Percentiles rank a stretch among this genome's conserved stretches.
Evolutionary conservation across 1,140 invertebrate genomes (phyloP).

Genomic region (Steinernema feltiae): DNA sequence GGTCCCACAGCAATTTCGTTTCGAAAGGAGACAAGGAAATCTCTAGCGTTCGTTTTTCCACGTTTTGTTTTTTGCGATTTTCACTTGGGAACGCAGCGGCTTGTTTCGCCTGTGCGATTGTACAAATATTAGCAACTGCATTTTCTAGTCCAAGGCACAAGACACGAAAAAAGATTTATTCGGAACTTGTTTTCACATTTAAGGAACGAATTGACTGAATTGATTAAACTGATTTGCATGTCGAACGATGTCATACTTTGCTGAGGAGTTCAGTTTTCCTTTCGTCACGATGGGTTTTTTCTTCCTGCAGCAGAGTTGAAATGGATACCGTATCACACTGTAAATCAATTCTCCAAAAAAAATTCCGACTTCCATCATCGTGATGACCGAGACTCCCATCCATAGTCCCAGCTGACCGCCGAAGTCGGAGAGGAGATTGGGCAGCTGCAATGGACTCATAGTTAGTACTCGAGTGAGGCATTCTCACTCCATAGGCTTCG

Average conservation of each 20-base stretch:
- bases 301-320: background rate
- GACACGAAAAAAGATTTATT: no score
- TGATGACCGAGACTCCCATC: constrained; percentile 34
- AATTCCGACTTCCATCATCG: constrained; percentile 26
- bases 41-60: no score
- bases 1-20: no score
- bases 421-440: constrained; percentile 41
- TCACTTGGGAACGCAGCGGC: no score
- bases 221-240: constrained; percentile 1
- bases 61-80: no score
- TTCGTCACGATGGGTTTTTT: background rate
- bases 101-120: no score
- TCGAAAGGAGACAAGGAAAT: no score
- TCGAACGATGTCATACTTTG: background rate
- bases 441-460: constrained; percentile 23
- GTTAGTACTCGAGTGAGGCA: background rate
- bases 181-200: no score
- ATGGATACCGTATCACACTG: background rate
- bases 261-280: background rate
- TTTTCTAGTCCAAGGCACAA: no score
- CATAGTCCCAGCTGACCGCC: constrained; percentile 39
- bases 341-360: background rate
- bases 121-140: no score
- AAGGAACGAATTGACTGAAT: background rate
- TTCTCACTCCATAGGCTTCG: constrained; percentile 36